These are phyloP conservation scores for Lasioglossum zephyrum DNA, from an alignment of 2,888 invertebrate genomes.

Conservation along the genomic window DNA sequence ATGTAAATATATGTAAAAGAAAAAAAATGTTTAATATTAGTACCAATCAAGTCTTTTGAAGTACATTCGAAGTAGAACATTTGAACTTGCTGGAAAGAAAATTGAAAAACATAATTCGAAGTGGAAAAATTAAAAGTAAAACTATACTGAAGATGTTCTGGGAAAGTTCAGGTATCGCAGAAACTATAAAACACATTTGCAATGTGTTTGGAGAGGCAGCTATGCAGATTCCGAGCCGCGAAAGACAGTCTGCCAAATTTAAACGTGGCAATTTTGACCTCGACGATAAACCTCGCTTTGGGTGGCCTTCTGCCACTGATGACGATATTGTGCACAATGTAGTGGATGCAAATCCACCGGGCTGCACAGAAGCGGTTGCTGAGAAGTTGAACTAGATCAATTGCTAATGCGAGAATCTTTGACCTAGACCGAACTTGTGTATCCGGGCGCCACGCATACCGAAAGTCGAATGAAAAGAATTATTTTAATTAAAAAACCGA, in stretches of 20 bases:
- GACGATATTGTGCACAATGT: constrained; percentile 13
- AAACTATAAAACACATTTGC: not conserved
- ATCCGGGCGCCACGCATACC: not conserved
- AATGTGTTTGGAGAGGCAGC: not conserved
- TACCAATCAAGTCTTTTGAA: not conserved
- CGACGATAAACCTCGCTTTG: not conserved
- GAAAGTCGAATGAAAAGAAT: not conserved
- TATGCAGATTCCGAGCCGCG: not conserved
- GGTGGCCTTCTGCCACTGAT: constrained; percentile 1
- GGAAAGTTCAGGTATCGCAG: not conserved
- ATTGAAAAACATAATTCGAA: not conserved
- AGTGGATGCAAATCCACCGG: constrained; percentile 2
- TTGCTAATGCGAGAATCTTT: not conserved
- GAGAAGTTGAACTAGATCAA: not conserved
- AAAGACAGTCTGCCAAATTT: constrained; percentile 12
- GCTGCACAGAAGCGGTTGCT: not conserved
- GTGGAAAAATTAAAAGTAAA: not conserved
- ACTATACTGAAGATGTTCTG: not conserved
- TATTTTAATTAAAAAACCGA: not conserved
- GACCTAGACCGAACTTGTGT: not conserved
- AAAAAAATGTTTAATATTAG: not conserved
- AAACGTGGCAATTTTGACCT: constrained; percentile 18
- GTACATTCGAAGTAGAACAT: not conserved
- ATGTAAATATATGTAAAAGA: no score
- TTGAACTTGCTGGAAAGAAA: not conserved